A percentile compares a stretch with the other conserved stretches of the same genome.
Conservation (phyloP, 2,888 invertebrate species). For the Anoplius nigerrimus region DNA sequence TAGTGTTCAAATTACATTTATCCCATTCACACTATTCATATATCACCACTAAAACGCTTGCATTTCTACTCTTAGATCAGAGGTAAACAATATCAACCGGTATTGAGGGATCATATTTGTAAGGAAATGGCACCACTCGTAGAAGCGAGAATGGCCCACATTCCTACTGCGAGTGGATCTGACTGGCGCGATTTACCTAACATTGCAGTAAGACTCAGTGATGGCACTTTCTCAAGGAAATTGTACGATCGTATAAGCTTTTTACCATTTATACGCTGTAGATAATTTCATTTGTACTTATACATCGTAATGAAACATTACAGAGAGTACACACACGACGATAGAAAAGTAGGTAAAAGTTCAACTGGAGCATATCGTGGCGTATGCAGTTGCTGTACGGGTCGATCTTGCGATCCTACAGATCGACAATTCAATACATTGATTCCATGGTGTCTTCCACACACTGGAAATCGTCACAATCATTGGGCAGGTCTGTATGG, state of each 20-base stretch:
- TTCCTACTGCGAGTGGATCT: constrained; percentile 85
- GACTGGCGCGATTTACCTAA: constrained; percentile 94
- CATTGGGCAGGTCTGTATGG: constrained; percentile 92
- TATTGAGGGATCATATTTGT: constrained; percentile 86
- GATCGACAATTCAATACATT: constrained; percentile 89
- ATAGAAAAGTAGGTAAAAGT: constrained; percentile 77
- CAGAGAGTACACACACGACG: constrained; percentile 77
- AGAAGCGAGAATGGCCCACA: constrained; percentile 84
- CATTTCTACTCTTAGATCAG: constrained; percentile 76
- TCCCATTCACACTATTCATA: background rate
- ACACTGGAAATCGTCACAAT: constrained; percentile 90
- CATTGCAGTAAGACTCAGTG: constrained; percentile 81
- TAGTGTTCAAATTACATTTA: constrained; percentile 9
- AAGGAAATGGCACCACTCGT: constrained; percentile 90
- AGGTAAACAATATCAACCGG: constrained; percentile 77
- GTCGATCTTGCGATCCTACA: constrained; percentile 80
- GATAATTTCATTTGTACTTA: constrained; percentile 5
- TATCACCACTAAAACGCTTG: background rate
- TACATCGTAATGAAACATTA: background rate
- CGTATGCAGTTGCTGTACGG: constrained; percentile 86
- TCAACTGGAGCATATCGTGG: constrained; percentile 78
- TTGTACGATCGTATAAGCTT: constrained; percentile 73
- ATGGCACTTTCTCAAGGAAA: constrained; percentile 82
- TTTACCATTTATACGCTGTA: background rate
- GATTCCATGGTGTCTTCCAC: constrained; percentile 92